Base-by-base conservation (phyloP, 2,113 vertebrate species). In the Chaetops frenatus region DNA sequence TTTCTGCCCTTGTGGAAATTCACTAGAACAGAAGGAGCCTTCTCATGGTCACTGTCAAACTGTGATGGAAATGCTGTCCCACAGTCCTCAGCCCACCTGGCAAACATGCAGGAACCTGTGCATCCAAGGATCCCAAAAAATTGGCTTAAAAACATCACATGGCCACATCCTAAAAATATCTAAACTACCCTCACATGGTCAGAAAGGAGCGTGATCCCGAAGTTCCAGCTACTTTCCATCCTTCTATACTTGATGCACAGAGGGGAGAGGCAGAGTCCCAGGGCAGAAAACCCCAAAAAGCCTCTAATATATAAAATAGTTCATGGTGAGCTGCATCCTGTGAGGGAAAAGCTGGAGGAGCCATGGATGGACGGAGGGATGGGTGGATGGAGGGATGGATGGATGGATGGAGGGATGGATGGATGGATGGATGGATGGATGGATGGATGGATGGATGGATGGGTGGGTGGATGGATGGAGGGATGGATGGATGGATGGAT, bases 291-390 rank as follows among this genome's bases (percentile, higher is more conserved):
- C 7, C 11, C 33, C 18, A 1, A 44, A 47, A 38, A 47, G 10
- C 12, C 33, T 71, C 57, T 15, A 28, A 44, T n/a, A n/a, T n/a
- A n/a, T n/a, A n/a, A n/a, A n/a, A n/a, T 0, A 35, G 8, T 9
- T 82, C 28, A 7, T 11, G 42, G 58, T 31, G 23, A 76, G 31
- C 42, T 3, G 2, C 40, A 53, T n/a, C 23, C 42, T 69, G 33
- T 60, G 7, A 62, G 38, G 25, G 22, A 58, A 61, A 45, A 0
- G 3, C 19, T 61, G 50, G 25, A 86, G 47, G 7, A 76, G 2
- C 6, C 7, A 18, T 31, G 35, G 28, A 64, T 35, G 20, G 54
- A 31, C 17, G 29, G 15, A n/a, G 38, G 38, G 27, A 3, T 42
- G 31, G 57, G 33, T 38, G 42, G 25, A 3, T 40, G 25, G 15